These are phyloP conservation scores for Drosophila nigrodunni DNA, from an alignment of 1,140 invertebrate genomes.

Conservation along the genomic window DNA sequence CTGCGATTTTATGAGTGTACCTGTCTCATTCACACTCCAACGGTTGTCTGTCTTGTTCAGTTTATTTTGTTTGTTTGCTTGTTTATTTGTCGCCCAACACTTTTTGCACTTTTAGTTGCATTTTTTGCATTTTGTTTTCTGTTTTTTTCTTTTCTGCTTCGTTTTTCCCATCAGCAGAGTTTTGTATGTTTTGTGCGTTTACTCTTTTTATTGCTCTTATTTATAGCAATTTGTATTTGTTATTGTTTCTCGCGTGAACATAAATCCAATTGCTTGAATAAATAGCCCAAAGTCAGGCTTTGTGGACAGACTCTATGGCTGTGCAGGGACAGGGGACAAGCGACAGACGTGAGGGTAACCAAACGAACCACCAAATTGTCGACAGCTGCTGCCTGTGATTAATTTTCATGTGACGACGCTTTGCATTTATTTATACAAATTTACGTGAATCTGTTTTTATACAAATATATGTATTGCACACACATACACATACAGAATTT, in stretches of 20 bases:
- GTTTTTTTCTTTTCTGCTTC: slow-evolving; percentile 38
- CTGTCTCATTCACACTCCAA: slow-evolving; percentile 3
- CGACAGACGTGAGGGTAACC: background rate
- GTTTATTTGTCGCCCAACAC: slow-evolving; percentile 29
- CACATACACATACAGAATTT: background rate
- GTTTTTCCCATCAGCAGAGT: slow-evolving; percentile 47
- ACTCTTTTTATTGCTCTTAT: slow-evolving; percentile 60
- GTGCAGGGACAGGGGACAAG: background rate
- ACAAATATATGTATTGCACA: background rate
- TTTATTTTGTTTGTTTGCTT: slow-evolving; percentile 11
- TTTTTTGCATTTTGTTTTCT: slow-evolving; percentile 49
- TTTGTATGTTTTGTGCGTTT: slow-evolving; percentile 54
- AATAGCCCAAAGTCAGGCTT: slow-evolving; percentile 31
- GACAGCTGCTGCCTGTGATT: slow-evolving; percentile 57
- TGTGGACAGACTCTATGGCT: background rate
- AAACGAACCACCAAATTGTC: slow-evolving; percentile 33
- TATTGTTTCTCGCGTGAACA: slow-evolving; percentile 46
- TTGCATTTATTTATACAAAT: slow-evolving; percentile 51
- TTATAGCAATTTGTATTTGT: slow-evolving; percentile 57
- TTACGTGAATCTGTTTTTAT: slow-evolving; percentile 28
- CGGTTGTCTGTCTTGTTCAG: background rate
- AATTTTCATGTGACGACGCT: slow-evolving; percentile 51
- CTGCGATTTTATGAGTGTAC: slow-evolving; percentile 53
- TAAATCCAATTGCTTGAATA: slow-evolving; percentile 68
- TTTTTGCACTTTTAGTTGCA: slow-evolving; percentile 50